A percentile compares a stretch with the other conserved stretches of the same genome.
Conservation (phyloP, 2,113 vertebrate genomes). For the Lycocorax pyrrhopterus region DNA sequence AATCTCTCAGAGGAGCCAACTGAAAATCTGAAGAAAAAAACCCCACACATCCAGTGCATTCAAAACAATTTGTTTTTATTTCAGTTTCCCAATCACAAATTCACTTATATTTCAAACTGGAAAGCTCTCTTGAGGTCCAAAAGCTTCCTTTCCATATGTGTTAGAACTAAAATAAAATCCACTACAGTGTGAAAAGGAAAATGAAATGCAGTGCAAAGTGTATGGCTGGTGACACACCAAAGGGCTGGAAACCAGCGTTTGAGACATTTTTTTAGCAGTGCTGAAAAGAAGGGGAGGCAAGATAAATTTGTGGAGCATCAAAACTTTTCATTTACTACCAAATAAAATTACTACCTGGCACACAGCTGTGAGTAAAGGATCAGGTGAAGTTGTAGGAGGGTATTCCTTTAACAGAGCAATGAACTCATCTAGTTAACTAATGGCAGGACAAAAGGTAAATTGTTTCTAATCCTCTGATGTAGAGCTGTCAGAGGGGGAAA, state of each 20-base stretch:
- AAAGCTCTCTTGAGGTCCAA: constrained; percentile 9
- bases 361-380: neutral
- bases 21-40: neutral
- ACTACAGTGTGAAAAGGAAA: neutral
- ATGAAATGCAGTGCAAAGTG: constrained; percentile 23
- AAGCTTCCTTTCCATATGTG: neutral
- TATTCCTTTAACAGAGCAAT: neutral
- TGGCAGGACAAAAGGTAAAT: neutral
- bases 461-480: neutral
- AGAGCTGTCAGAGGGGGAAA: neutral
- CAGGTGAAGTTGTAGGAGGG: neutral
- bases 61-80: neutral
- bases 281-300: neutral
- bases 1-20: neutral
- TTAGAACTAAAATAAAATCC: constrained; percentile 24
- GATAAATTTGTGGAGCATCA: neutral
- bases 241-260: neutral
- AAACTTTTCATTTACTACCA: neutral
- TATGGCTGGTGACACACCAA: neutral
- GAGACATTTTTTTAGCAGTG: neutral
- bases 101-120: neutral
- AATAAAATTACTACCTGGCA: neutral
- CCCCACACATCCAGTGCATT: accelerated
- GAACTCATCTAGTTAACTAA: neutral
- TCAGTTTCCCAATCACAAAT: neutral